phyloP scores from a whole-genome alignment of 1,140 invertebrate species.

The Eupeodes corollae region DNA sequence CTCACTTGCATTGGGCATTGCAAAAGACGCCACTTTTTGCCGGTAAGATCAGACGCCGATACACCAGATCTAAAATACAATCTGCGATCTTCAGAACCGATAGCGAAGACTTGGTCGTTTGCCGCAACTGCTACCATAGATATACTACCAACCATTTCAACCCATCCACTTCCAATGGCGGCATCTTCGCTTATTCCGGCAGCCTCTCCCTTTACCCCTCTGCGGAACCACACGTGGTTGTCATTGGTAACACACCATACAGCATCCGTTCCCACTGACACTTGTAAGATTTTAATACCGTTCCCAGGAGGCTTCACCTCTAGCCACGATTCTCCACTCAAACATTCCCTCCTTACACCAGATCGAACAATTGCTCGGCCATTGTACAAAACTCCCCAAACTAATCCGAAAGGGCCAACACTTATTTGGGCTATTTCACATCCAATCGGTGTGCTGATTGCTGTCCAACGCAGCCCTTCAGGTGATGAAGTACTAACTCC shows the following conservation, averaged over 20 bases:
- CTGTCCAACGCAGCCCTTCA: constrained; percentile 73
- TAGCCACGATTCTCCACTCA: constrained; percentile 66
- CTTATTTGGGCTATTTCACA: constrained; percentile 74
- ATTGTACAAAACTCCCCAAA: constrained; percentile 74
- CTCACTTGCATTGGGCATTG: constrained; percentile 67
- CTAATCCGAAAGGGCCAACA: constrained; percentile 68
- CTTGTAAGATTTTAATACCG: constrained; percentile 55
- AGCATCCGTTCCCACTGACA: constrained; percentile 72
- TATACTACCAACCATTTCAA: constrained; percentile 76
- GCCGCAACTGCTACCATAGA: constrained; percentile 67
- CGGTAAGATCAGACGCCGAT: constrained; percentile 62
- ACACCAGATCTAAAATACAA: constrained; percentile 74
- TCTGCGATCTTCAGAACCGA: constrained; percentile 53
- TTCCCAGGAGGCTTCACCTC: constrained; percentile 63
- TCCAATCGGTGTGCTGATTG: constrained; percentile 57
- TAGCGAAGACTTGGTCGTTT: constrained; percentile 72
- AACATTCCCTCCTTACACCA: constrained; percentile 60
- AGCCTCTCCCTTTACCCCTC: constrained; percentile 64
- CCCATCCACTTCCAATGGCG: constrained; percentile 65
- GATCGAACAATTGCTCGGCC: constrained; percentile 68
- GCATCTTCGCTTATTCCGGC: constrained; percentile 57
- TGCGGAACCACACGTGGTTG: constrained; percentile 78
- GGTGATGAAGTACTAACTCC: constrained; percentile 67
- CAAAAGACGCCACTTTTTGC: constrained; percentile 72
- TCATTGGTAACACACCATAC: constrained; percentile 81